Percentiles rank a stretch among this genome's conserved stretches.
phyloP scores from a whole-genome alignment of 1,140 invertebrate genomes.

The Pentalonia nigronervosa region DNA sequence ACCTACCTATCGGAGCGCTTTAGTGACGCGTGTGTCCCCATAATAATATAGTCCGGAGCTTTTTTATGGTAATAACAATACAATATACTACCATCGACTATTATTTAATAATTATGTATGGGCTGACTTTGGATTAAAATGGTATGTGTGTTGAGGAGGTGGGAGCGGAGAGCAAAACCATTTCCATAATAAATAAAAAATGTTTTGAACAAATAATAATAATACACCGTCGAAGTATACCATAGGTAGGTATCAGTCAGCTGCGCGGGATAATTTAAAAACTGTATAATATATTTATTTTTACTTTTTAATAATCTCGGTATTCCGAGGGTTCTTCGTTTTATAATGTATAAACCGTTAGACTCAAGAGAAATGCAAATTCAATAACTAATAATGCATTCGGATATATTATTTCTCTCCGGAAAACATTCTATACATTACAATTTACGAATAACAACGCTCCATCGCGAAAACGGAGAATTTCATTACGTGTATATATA shows the following conservation, averaged over 20 bases:
- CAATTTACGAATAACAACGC: background rate
- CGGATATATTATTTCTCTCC: background rate
- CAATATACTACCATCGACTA: background rate
- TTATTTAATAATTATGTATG: constrained; percentile 30
- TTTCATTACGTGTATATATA: background rate
- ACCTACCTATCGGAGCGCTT: background rate
- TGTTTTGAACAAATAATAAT: background rate
- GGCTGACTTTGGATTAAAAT: background rate
- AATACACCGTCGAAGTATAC: background rate
- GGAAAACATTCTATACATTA: background rate
- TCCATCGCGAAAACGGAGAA: background rate
- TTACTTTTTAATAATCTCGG: background rate
- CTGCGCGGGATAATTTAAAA: background rate
- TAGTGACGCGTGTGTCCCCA: background rate
- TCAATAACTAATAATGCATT: background rate
- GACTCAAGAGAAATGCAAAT: background rate
- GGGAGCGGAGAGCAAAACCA: background rate
- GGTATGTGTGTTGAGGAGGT: background rate
- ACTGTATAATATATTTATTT: background rate
- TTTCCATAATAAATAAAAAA: constrained; percentile 37
- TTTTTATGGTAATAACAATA: background rate
- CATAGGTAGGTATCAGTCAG: background rate
- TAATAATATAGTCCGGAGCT: background rate
- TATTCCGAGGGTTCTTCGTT: background rate
- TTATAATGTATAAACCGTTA: background rate